These are phyloP conservation scores for Noturus placidus DNA, from an alignment of 2,113 vertebrate species.

Conservation along the genomic window DNA sequence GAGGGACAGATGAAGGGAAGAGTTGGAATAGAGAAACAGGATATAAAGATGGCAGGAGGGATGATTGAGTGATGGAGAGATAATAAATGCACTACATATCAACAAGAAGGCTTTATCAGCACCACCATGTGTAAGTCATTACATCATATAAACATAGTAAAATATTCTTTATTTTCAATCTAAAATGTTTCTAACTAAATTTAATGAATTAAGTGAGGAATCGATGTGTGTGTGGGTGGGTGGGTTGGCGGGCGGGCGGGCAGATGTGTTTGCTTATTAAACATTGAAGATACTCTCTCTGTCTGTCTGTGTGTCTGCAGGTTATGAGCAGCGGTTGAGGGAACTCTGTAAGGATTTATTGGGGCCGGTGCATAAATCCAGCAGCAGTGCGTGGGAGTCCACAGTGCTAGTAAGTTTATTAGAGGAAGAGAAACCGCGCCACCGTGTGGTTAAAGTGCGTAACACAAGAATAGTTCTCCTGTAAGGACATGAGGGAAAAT, in stretches of 20 bases:
- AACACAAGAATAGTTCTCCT: too few relatives aligned
- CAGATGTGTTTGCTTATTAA: neutral
- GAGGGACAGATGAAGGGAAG: neutral
- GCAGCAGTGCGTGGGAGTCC: conserved; percentile 87
- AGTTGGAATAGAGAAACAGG: neutral
- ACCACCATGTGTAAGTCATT: neutral
- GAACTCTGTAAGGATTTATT: conserved; percentile 95
- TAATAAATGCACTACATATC: too few relatives aligned
- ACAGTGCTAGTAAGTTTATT: conserved; percentile 81
- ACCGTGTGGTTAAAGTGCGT: neutral
- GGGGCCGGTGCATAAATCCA: conserved; percentile 93
- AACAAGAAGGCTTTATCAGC: too few relatives aligned
- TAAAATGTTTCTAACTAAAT: neutral
- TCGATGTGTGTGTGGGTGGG: neutral
- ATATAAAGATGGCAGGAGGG: neutral
- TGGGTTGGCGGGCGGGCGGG: neutral
- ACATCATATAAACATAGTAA: neutral
- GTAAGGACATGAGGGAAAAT: too few relatives aligned
- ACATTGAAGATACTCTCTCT: neutral
- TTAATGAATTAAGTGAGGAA: neutral
- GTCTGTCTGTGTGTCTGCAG: conserved; percentile 56
- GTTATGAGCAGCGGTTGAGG: conserved; percentile 89
- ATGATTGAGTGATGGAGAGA: neutral
- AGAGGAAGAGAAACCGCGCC: neutral
- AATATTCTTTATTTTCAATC: neutral